Evolutionary conservation across 1,140 invertebrate genomes (phyloP), one percentile per base, ranked within the genome.

Genomic region (Drosophila kurseongensis): DNA sequence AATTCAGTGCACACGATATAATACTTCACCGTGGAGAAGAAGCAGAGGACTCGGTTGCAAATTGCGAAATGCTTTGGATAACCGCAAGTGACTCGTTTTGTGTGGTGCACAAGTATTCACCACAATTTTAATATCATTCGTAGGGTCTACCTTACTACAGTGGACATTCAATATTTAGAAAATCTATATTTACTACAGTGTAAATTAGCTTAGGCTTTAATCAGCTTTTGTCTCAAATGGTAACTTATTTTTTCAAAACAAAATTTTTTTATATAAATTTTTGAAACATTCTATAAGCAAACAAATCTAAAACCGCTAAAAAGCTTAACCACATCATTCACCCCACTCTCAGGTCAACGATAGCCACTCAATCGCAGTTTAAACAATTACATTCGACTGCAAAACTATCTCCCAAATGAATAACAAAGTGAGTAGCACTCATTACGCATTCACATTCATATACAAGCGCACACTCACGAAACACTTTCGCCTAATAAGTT

Each of bases 401-500:
- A 47, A 41, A 16, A 50, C 14, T 56, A 29, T 48, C 9, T 12
- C 38, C 63, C 12, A 40, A 47, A 42, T 83, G 80, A 83, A 69
- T 73, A 73, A 54, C 80, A 65, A 75, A 69, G 41, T 44, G 58
- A 63, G 63, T 75, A 41, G 40, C 57, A 36, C 50, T 62, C 29
- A 38, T 55, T 41, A 54, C 36, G 38, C 58, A 63, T 29, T 38
- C 75, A 57, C 52, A 55, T 59, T 75, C 67, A 68, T 62, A 47
- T 60, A 68, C 79, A 71, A 51, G 29, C 61, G 55, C 66, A 35
- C 71, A 62, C 48, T 50, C 29, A 50, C 48, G 27, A 50, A 55
- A 50, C 67, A 80, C 73, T 81, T 68, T 71, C 42, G 35, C 62
- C 71, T 84, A 85, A 85, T 84, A 80, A 66, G 81, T 84, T 84